Evolutionary conservation across 1,140 invertebrate genomes (phyloP), one percentile per base, ranked within the genome.

Genomic region (Macrobrachium nipponense): DNA sequence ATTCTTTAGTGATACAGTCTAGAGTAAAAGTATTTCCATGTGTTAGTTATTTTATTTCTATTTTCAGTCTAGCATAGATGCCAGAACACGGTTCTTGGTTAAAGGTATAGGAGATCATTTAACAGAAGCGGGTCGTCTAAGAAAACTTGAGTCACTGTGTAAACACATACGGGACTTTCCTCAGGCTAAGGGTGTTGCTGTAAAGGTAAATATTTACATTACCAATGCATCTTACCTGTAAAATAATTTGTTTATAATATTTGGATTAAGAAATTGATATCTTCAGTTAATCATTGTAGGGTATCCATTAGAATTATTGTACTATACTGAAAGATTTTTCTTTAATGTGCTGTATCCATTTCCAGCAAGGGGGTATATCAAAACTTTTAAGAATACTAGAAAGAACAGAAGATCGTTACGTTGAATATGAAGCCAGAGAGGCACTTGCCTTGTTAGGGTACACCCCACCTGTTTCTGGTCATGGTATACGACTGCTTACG

Each of bases 401-500:
- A 18, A 44, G 23, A 68, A 80, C 84, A 20, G 87, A 78, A 43
- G 89, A 91, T 70, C 59, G 61, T 17, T 77, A 80, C 23, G 88
- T 92, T 4, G 84, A 87, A 60, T 87, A 81, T n/a, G 87, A 88
- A 75, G 90, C 88, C 4, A 72, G 93, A 88, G 94, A 95, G 93
- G 93, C 94, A 1, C 92, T 97, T 78, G 93, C 95, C 1, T 90
- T 97, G 51, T 90, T 97, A 78, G 97, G 97, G 10, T 93, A 96
- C 90, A 91, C 93, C 12, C 93, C 94, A 84, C 94, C 96, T 58
- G 92, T 95, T 7, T 93, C 93, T 87, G 94, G 94, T 8, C 91
- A 92, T 82, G 97, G 97, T 8, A 95, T 98, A 44, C 93, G 95
- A 90, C 94, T 98, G 77, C 92, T 98, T 17, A 93, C 95, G 0